Base-by-base conservation (phyloP, 2,113 vertebrate genomes). In the Lonchura striata region DNA sequence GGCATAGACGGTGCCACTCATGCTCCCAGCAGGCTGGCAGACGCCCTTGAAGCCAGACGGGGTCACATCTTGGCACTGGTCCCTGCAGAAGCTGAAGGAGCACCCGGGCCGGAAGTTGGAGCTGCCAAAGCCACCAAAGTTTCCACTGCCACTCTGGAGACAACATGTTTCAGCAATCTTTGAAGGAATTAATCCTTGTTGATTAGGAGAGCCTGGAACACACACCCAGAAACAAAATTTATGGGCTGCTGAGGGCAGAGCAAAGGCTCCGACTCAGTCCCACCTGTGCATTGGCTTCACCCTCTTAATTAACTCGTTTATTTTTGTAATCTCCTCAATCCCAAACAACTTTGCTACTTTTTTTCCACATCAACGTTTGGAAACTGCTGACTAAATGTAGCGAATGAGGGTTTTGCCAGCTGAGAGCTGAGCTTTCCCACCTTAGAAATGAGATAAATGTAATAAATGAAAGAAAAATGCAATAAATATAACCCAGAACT, bases 1-100 rank as follows among this genome's bases (percentile, higher is more conserved):
- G 11, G 4, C 8, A 0, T 6, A 16, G 52, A 57, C 0, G 3
- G 5, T 5, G 0, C 53, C 78, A 3, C 0, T 6, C 4, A 82
- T 2, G 30, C 0, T 7, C 7, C 79, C 44, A 6, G 15, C 15
- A 30, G 44, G 4, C 6, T 2, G 10, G 9, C 4, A 0, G 24
- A 86, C 6, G 30, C 35, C 76, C 74, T 76, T 82, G 75, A 75
- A 84, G 41, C 54, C 1, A 2, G 3, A 2, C 0, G 12, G 6
- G 53, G 53, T 24, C 1, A n/a, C 9, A 2, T 41, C 35, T 3
- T 70, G 54, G 35, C 6, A 3, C 30, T 42, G 42, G 15, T 91
- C 47, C 13, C 0, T 3, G 52, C 7, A 21, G 61, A 63, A 42
- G 61, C 61, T 63, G 61, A 63, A 63, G 0, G 41, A 52, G 22